Evolutionary conservation across 2,113 vertebrate genomes (phyloP), one percentile per base, ranked within the genome.

Genomic region (Muntiacus reevesi): DNA sequence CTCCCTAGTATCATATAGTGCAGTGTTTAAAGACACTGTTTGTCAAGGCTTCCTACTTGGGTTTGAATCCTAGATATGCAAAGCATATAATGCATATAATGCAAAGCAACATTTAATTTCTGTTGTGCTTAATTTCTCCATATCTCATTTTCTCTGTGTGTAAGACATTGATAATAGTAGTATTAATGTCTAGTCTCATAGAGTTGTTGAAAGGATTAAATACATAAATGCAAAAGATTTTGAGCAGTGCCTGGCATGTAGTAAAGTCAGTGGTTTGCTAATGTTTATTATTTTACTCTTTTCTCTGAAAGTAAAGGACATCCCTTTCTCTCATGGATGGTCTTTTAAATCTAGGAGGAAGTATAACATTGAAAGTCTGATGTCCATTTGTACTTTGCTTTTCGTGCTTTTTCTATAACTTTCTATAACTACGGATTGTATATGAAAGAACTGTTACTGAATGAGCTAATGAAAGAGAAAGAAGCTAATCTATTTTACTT

Each of bases 271-370:
- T 40, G 4, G 60, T 40, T 81, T 85, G 78, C 12, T 84, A 83
- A 62, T 86, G 89, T 12, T 57, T 74, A 30, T 57, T 84, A 74
- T 57, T 84, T 84, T 97, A 54, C 13, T 78, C 2, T 6, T n/a
- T 11, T 40, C 21, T 62, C 3, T 87, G n/a, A 93, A 96, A 54
- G n/a, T 45, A 79, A 89, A 71, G 84, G 30, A n/a, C 6, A 43
- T 74, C 25, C 9, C 16, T 92, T 74, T 4, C 17, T 82, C 15
- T 87, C 79, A 16, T 17, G 10, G 9, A 78, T 86, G 57, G 14
- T 88, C 54, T 64, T 83, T 97, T 89, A 96, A 89, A 83, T 87
- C 33, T 74, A 89, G 28, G 21, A 96, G 93, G 30, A 95, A 93
- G 3, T 40, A 11, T 23, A 45, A 71, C 28, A 62, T 10, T 74